A percentile compares a stretch with the other conserved stretches of the same genome.
Conservation (phyloP, 2,113 vertebrate species). For the Eurypyga helias region DNA sequence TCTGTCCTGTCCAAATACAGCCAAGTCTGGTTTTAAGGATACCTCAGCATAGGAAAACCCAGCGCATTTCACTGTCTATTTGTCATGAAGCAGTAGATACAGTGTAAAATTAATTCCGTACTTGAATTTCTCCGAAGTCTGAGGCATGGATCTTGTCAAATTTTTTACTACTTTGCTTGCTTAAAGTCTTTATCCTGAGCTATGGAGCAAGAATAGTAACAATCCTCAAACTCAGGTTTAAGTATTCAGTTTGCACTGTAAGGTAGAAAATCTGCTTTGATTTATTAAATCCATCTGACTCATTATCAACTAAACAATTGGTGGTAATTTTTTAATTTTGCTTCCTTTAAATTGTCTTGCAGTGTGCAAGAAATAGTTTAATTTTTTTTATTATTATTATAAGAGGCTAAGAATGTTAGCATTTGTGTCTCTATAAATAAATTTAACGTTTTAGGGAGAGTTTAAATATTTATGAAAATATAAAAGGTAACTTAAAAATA, state of each 20-base stretch:
- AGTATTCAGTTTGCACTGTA: background rate
- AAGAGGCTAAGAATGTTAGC: constrained; percentile 10
- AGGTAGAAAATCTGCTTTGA: background rate
- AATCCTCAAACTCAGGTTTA: background rate
- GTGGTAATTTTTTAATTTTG: background rate
- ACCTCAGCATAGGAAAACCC: background rate
- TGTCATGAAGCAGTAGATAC: background rate
- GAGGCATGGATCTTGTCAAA: constrained; percentile 26
- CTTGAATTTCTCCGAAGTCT: background rate
- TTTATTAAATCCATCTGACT: background rate
- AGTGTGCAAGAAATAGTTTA: background rate
- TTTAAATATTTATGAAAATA: constrained; percentile 57
- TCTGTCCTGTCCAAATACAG: background rate
- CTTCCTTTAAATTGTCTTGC: background rate
- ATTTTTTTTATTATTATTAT: constrained; percentile 12
- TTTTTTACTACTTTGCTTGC: constrained; percentile 29
- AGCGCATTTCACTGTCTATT: background rate
- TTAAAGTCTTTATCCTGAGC: constrained; percentile 1
- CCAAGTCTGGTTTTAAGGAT: background rate
- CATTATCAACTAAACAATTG: background rate
- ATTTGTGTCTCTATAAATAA: constrained; percentile 3
- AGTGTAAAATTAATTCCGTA: background rate
- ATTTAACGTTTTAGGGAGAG: constrained; percentile 45
- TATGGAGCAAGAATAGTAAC: constrained; percentile 12
- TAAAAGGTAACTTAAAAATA: constrained; percentile 57